These are phyloP conservation scores for Heterohyrax brucei DNA, from an alignment of 2,797 vertebrate genomes.

Conservation along the genomic window DNA sequence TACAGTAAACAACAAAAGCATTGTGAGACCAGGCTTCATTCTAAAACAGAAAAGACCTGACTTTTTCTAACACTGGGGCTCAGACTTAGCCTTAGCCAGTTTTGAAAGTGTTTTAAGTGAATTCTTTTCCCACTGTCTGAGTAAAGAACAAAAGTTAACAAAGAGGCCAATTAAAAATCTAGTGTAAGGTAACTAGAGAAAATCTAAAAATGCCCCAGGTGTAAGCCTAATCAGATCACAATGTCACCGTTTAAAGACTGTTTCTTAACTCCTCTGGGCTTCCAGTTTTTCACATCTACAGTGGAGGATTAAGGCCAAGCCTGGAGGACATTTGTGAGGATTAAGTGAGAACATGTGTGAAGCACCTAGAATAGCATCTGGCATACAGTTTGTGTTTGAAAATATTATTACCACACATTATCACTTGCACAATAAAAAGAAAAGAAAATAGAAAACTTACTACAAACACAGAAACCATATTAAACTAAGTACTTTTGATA, in stretches of 20 bases:
- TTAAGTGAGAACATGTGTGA: conserved; percentile 31
- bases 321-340: background rate
- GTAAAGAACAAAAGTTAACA: background rate
- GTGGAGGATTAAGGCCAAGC: background rate
- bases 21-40: background rate
- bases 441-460: background rate
- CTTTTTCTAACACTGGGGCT: background rate
- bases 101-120: background rate
- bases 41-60: conserved; percentile 12
- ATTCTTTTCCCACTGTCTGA: background rate
- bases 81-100: background rate
- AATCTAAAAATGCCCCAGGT: background rate
- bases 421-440: background rate
- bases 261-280: background rate
- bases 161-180: background rate
- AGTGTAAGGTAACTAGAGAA: background rate
- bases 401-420: background rate
- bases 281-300: conserved; percentile 41
- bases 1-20: background rate
- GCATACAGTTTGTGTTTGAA: background rate
- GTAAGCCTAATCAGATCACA: background rate
- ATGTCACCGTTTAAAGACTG: background rate
- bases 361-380: background rate
- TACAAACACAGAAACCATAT: background rate
- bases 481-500: background rate